Percentiles rank a stretch among this genome's conserved stretches.
Evolutionary conservation across 2,888 invertebrate genomes (phyloP).

Genomic region (Tromatobia lineatoria): DNA sequence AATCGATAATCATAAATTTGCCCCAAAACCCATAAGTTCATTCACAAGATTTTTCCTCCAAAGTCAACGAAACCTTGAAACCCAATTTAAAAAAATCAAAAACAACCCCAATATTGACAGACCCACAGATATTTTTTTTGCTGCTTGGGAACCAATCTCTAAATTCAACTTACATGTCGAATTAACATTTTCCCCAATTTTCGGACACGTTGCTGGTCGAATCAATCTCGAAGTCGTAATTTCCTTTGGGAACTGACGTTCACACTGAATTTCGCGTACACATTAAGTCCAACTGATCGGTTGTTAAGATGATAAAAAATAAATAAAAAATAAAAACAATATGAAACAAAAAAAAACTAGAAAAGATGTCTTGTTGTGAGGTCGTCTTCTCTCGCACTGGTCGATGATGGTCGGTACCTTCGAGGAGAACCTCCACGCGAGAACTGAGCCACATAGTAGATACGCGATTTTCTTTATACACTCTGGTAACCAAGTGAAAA

Average conservation of each 20-base stretch:
- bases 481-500: slow-evolving; percentile 85
- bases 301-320: not conserved
- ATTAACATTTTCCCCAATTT: slow-evolving; percentile 76
- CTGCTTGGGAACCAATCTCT: not conserved
- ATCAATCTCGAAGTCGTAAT: not conserved
- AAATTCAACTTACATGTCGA: slow-evolving; percentile 78
- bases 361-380: not conserved
- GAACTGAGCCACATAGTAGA: slow-evolving; percentile 85
- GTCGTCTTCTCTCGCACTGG: slow-evolving; percentile 45
- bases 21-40: too few relatives aligned
- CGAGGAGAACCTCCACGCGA: slow-evolving; percentile 81
- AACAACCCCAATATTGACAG: too few relatives aligned
- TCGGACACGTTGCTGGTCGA: slow-evolving; percentile 27
- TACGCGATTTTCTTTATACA: slow-evolving; percentile 86
- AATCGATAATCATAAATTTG: not conserved
- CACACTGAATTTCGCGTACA: slow-evolving; percentile 69
- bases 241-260: slow-evolving; percentile 36
- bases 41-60: too few relatives aligned
- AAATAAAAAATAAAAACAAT: slow-evolving; percentile 24
- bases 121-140: not conserved
- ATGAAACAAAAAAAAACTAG: not conserved
- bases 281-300: slow-evolving; percentile 64
- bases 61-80: too few relatives aligned
- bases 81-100: too few relatives aligned
- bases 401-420: slow-evolving; percentile 66